phyloP scores from a whole-genome alignment of 2,888 invertebrate genomes.

The Carcina quercana region DNA sequence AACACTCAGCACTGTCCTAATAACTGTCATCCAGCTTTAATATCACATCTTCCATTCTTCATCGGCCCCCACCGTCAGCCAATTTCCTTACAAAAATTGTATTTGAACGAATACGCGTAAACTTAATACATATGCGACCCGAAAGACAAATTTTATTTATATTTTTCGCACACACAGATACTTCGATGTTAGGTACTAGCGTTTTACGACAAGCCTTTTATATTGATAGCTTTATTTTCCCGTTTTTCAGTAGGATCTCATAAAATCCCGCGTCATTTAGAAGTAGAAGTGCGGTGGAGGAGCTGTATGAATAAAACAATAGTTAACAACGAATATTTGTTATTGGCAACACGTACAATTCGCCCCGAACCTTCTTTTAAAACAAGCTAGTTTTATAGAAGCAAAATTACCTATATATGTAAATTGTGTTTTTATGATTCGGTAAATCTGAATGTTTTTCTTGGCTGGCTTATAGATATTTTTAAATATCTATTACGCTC shows the following conservation, averaged over 20 bases:
- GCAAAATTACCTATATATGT: too few species aligned
- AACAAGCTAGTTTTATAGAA: too few species aligned
- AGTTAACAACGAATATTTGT: slow-evolving; percentile 1
- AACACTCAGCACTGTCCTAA: slow-evolving; percentile 51
- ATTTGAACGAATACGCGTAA: slow-evolving; percentile 62
- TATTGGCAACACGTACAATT: too few species aligned
- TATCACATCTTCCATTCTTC: slow-evolving; percentile 66
- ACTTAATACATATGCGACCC: slow-evolving; percentile 63
- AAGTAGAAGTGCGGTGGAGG: slow-evolving; percentile 13
- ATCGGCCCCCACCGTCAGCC: slow-evolving; percentile 51
- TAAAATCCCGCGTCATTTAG: slow-evolving; percentile 19
- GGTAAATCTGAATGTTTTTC: too few species aligned
- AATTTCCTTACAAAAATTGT: slow-evolving; percentile 70
- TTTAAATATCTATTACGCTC: too few species aligned
- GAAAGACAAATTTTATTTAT: slow-evolving; percentile 64
- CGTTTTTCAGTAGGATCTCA: slow-evolving; percentile 20
- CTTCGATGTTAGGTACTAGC: slow-evolving; percentile 13
- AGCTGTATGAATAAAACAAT: slow-evolving; percentile 4
- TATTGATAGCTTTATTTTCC: slow-evolving; percentile 41
- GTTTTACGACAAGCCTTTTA: slow-evolving; percentile 48
- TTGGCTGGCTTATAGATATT: too few species aligned
- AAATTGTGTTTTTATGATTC: too few species aligned
- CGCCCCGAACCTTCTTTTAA: too few species aligned
- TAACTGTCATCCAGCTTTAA: slow-evolving; percentile 71
- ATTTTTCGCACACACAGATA: slow-evolving; percentile 26